Base-by-base conservation (phyloP, 2,113 vertebrate species). In the Syngnathus floridae region DNA sequence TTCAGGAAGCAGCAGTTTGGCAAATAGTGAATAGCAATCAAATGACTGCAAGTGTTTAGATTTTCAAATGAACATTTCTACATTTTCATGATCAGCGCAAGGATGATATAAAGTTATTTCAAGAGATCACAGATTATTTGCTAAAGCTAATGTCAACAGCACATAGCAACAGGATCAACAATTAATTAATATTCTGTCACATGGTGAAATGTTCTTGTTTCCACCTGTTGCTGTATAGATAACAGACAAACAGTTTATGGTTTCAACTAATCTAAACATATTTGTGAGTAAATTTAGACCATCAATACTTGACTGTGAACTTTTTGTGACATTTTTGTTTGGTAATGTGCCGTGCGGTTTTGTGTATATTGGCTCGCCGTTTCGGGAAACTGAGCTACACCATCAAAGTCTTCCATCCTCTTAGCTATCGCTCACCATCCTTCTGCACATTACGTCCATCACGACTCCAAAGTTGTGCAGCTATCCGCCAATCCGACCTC, bases 401-500 rank as follows among this genome's bases (percentile, higher is more conserved):
- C 48, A 51, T 19, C n/a, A 51, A 51, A 51, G 19, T 51, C 48
- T 0, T 21, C 19, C 48, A 51, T 51, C 19, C n/a, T n/a, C n/a
- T 49, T 49, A n/a, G 48, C 48, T n/a, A 49, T 49, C 48, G 19
- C 48, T 51, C 48, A 51, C 6, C 3, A 51, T 9, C 48, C 2
- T 51, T 51, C 48, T 51, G 7, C 3, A 13, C 19, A 21, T 59
- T 19, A 59, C 38, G 36, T 59, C 55, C 55, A 57, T 57, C 26
- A 57, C 4, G 36, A n/a, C 57, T 55, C 48, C 60, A 26, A 51
- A 67, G 66, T 58, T 77, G 49, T 74, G 65, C 60, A 49, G 51
- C 70, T 60, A 40, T 66, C 22, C 56, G 52, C 57, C 72, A 65
- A 73, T 81, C 10, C 66, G 52, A 55, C 76, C 55, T 31, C 62